Evolutionary conservation across 2,888 invertebrate species (phyloP).

Genomic region (Drosophila cognata): DNA sequence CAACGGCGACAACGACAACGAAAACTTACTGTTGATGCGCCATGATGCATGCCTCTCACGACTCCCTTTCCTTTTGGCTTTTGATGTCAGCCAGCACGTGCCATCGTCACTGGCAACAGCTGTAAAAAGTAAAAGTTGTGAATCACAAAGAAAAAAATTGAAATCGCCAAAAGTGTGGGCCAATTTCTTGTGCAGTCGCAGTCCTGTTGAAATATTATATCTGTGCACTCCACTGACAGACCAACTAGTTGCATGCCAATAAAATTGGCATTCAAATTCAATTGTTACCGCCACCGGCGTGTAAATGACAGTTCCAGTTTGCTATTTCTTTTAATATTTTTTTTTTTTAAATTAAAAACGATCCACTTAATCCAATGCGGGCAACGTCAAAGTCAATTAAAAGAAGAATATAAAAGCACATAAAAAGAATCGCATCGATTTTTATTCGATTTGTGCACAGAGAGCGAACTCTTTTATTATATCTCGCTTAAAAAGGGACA

Average conservation of each 20-base stretch:
- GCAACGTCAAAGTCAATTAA: conserved; percentile 67
- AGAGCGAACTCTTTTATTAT: conserved; percentile 36
- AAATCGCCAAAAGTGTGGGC: conserved; percentile 27
- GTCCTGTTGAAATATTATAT: conserved; percentile 67
- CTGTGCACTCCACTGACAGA: conserved; percentile 62
- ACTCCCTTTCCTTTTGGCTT: conserved; percentile 10
- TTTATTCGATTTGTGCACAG: conserved; percentile 47
- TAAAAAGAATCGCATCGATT: conserved; percentile 24
- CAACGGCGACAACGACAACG: conserved; percentile 39
- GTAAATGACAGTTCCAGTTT: conserved; percentile 41
- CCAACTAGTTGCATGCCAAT: conserved; percentile 75
- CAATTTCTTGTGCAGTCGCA: conserved; percentile 29
- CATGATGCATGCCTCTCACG: conserved; percentile 49
- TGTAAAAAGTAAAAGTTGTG: conserved; percentile 22
- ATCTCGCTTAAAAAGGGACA: conserved; percentile 43
- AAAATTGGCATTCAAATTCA: conserved; percentile 72
- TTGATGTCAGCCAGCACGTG: conserved; percentile 61
- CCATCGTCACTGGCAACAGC: conserved; percentile 46
- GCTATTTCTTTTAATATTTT: conserved; percentile 32
- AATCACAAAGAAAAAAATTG: conserved; percentile 22
- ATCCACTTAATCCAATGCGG: conserved; percentile 62
- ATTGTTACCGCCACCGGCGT: conserved; percentile 54
- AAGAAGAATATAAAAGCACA: conserved; percentile 26
- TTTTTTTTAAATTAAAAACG: conserved; percentile 60
- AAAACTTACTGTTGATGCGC: conserved; percentile 33